A percentile compares a stretch with the other conserved stretches of the same genome.
Conservation (phyloP, 2,797 vertebrate species). For the Poeciliopsis gracilis region DNA sequence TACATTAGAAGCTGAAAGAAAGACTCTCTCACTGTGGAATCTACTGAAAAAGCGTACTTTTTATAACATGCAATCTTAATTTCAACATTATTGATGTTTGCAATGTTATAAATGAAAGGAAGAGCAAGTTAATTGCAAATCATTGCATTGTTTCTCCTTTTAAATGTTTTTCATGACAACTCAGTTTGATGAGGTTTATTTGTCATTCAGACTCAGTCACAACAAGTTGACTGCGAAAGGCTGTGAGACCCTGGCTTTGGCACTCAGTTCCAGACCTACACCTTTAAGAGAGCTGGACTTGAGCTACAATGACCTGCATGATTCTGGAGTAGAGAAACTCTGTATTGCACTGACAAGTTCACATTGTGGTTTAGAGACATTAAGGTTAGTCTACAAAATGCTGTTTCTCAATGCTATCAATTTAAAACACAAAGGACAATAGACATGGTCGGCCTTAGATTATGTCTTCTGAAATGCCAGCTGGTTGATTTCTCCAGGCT, state of each 20-base stretch:
- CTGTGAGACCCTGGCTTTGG: constrained; percentile 29
- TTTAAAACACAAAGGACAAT: not conserved
- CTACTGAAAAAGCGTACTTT: not conserved
- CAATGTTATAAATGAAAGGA: not conserved
- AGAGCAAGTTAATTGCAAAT: not conserved
- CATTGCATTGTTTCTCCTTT: not conserved
- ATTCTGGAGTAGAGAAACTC: constrained; percentile 30
- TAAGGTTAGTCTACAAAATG: constrained; percentile 22
- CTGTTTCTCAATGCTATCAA: not conserved
- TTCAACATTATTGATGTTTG: not conserved
- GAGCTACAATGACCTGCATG: constrained; percentile 37
- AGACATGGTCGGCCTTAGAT: not conserved
- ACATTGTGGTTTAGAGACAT: constrained; percentile 24
- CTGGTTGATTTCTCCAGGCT: constrained; percentile 33
- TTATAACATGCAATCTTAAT: not conserved
- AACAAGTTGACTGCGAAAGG: constrained; percentile 38
- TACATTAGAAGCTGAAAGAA: not conserved
- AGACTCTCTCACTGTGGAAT: not conserved
- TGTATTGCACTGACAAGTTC: constrained; percentile 26
- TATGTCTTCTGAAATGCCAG: not conserved
- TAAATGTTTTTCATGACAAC: not conserved
- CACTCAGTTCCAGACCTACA: constrained; percentile 23
- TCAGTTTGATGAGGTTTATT: not conserved
- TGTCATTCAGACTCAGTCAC: constrained; percentile 32
- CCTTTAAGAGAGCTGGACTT: constrained; percentile 44